phyloP scores from a whole-genome alignment of 2,888 invertebrate species.

The Timandra comae region DNA sequence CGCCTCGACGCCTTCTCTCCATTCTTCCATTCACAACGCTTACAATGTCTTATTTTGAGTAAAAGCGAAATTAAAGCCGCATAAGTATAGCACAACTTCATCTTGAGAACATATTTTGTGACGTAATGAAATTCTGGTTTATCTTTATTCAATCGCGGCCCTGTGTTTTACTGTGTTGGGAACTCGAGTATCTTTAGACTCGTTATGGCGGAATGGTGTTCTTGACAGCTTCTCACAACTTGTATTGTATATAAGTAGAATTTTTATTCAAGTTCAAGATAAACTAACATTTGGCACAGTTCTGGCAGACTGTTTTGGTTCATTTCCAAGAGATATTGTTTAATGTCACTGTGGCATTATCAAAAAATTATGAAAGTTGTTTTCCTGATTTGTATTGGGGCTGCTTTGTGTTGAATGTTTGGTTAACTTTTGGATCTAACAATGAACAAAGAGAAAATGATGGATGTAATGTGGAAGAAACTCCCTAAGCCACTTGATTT shows the following conservation, averaged over 20 bases:
- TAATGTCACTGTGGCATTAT: too few relatives aligned
- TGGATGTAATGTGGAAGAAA: too few relatives aligned
- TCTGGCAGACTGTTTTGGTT: not conserved
- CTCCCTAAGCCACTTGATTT: too few relatives aligned
- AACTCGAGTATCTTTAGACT: slow-evolving; percentile 4
- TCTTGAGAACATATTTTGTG: slow-evolving; percentile 6
- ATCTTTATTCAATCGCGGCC: slow-evolving; percentile 20
- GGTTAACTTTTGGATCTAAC: too few relatives aligned
- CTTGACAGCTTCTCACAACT: slow-evolving; percentile 3
- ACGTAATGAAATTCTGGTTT: slow-evolving; percentile 18
- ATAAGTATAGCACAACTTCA: not conserved
- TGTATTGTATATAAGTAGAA: slow-evolving; percentile 5
- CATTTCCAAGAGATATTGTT: too few relatives aligned
- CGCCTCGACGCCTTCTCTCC: slow-evolving; percentile 13
- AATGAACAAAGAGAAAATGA: too few relatives aligned
- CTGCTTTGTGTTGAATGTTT: too few relatives aligned
- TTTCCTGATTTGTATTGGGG: not conserved
- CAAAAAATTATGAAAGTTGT: too few relatives aligned
- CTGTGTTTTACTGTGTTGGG: slow-evolving; percentile 3
- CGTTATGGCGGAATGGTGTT: slow-evolving; percentile 2
- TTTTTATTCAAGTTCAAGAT: slow-evolving; percentile 1
- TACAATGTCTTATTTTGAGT: slow-evolving; percentile 41
- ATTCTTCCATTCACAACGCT: slow-evolving; percentile 32
- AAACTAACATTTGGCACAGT: not conserved
- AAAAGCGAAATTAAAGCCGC: slow-evolving; percentile 29